These are phyloP conservation scores for Hemiprocne comata DNA, from an alignment of 2,113 vertebrate species.

Conservation along the genomic window DNA sequence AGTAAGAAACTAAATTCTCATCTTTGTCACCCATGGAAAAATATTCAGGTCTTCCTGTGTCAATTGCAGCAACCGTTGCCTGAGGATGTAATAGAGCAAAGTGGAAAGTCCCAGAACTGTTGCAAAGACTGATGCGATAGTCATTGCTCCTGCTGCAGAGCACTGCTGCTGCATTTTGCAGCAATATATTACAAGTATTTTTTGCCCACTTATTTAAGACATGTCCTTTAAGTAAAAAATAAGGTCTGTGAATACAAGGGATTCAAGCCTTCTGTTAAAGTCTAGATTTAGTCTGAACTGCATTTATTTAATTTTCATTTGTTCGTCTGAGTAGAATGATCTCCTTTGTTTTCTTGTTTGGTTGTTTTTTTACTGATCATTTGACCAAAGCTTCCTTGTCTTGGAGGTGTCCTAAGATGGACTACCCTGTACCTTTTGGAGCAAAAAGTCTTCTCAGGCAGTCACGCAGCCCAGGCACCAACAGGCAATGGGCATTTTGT, in stretches of 20 bases:
- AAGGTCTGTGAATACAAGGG: background rate
- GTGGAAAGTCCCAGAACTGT: background rate
- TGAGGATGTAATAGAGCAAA: background rate
- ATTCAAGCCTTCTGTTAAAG: background rate
- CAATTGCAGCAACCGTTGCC: constrained; percentile 19
- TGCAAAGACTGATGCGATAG: background rate
- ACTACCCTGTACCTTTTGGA: background rate
- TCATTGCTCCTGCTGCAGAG: background rate
- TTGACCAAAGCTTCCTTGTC: background rate
- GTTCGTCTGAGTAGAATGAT: background rate
- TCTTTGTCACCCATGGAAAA: background rate
- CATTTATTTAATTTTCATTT: background rate
- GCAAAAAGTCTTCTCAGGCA: background rate
- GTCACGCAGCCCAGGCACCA: background rate
- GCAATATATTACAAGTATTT: background rate
- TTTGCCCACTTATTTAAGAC: background rate
- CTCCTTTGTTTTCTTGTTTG: background rate
- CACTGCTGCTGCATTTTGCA: background rate
- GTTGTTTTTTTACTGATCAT: fast-evolving
- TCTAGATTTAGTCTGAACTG: background rate
- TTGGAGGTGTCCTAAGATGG: background rate
- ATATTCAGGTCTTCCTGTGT: background rate
- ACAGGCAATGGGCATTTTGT: background rate
- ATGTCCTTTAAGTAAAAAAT: background rate
- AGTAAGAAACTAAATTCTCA: background rate